Evolutionary conservation across 2,797 vertebrate genomes (phyloP).

Genomic region (Phataginus tetradactyla): DNA sequence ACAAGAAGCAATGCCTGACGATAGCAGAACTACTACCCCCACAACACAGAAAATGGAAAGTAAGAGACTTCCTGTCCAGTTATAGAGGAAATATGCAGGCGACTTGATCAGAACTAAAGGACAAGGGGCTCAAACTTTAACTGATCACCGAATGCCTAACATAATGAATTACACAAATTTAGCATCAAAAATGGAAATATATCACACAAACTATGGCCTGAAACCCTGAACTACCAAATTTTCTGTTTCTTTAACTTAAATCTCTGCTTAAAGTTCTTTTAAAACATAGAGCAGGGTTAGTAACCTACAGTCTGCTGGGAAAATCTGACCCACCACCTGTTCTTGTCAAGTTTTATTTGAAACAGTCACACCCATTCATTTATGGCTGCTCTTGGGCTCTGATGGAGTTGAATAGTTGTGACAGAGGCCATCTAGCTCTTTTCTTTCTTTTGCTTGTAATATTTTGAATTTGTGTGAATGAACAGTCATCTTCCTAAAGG

Average conservation of each 20-base stretch:
- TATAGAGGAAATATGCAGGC: neutral
- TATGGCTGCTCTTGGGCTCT: neutral
- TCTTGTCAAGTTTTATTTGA: neutral
- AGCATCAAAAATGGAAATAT: neutral
- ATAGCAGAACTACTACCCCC: neutral
- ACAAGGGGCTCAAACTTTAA: neutral
- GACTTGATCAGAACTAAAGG: neutral
- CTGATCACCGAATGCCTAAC: neutral
- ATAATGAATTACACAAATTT: neutral
- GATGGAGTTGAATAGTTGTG: neutral
- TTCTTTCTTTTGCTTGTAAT: neutral
- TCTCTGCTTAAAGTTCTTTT: neutral
- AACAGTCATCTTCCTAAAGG: neutral
- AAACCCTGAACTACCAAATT: neutral
- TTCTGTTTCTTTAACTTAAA: neutral
- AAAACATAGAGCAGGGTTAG: neutral
- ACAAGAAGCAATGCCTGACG: neutral
- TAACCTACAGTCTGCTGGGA: neutral
- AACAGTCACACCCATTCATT: neutral
- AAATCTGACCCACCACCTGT: neutral
- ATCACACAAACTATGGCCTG: neutral
- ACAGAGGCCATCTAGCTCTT: neutral
- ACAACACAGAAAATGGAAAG: neutral
- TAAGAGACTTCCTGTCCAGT: neutral
- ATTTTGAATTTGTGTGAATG: neutral